Percentiles rank a stretch among this genome's conserved stretches.
phyloP scores from a whole-genome alignment of 2,888 invertebrate genomes.

The Philereme vetulata region DNA sequence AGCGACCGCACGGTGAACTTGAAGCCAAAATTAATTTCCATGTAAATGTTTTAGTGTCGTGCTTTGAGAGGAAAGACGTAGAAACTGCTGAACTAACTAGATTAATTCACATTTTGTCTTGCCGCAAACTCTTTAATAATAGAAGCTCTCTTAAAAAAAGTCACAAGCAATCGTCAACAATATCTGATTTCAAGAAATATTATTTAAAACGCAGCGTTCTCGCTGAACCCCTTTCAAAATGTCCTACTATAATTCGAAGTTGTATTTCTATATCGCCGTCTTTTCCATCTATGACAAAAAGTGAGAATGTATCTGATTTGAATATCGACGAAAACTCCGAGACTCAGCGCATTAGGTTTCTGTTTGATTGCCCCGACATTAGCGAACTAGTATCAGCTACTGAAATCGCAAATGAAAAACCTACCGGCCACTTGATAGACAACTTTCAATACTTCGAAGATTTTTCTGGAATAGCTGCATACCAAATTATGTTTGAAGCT shows the following conservation, averaged over 20 bases:
- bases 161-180: slow-evolving; percentile 52
- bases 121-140: slow-evolving; percentile 70
- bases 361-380: slow-evolving; percentile 74
- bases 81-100: slow-evolving; percentile 68
- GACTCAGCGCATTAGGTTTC: slow-evolving; percentile 50
- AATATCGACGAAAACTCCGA: slow-evolving; percentile 46
- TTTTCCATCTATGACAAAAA: slow-evolving; percentile 58
- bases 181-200: slow-evolving; percentile 67
- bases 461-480: slow-evolving; percentile 56
- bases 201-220: slow-evolving; percentile 71
- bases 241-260: slow-evolving; percentile 43
- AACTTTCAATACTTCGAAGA: slow-evolving; percentile 75
- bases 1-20: slow-evolving; percentile 49
- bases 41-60: slow-evolving; percentile 66
- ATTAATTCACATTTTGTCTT: slow-evolving; percentile 67
- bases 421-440: slow-evolving; percentile 65
- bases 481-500: slow-evolving; percentile 65
- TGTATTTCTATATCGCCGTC: slow-evolving; percentile 47
- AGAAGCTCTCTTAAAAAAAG: slow-evolving; percentile 67
- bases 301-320: slow-evolving; percentile 46
- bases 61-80: slow-evolving; percentile 68
- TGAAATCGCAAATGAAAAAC: slow-evolving; percentile 65
- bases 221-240: slow-evolving; percentile 63
- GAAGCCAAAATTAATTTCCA: slow-evolving; percentile 73
- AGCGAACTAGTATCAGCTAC: slow-evolving; percentile 71